A percentile compares a stretch with the other conserved stretches of the same genome.
Evolutionary conservation across 2,797 vertebrate genomes (phyloP).

Genomic region (Clarias laeviceps): DNA sequence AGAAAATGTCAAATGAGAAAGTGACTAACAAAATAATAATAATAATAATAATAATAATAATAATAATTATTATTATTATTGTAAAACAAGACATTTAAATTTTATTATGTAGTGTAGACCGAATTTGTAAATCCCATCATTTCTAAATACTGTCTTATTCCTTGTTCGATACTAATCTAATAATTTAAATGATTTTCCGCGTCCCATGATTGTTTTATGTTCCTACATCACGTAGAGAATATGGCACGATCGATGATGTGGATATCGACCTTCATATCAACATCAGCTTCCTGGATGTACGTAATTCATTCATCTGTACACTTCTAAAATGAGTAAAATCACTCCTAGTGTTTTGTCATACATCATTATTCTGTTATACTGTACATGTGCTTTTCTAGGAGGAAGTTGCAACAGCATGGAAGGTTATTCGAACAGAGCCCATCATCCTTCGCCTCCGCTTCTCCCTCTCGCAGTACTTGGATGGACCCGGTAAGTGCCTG

Average conservation of each 20-base stretch:
- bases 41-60: too few species aligned
- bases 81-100: neutral
- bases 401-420: constrained; percentile 98
- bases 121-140: neutral
- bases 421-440: constrained; percentile 96
- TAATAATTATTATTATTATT: too few species aligned
- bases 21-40: too few species aligned
- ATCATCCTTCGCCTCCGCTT: constrained; percentile 94
- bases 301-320: constrained; percentile 60
- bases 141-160: neutral
- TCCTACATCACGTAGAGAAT: constrained; percentile 79
- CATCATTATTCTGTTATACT: constrained; percentile 57
- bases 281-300: constrained; percentile 96
- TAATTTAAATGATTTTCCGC: too few species aligned
- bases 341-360: neutral
- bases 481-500: constrained; percentile 91
- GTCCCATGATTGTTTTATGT: neutral
- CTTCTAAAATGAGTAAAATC: neutral
- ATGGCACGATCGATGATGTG: constrained; percentile 96
- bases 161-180: neutral
- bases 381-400: constrained; percentile 78
- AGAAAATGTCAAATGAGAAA: neutral
- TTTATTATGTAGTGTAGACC: neutral
- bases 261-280: constrained; percentile 98
- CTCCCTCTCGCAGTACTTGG: constrained; percentile 98